Evolutionary conservation across 1,140 invertebrate genomes (phyloP), one percentile per base, ranked within the genome.

Genomic region (Hylyphantes graminicola): DNA sequence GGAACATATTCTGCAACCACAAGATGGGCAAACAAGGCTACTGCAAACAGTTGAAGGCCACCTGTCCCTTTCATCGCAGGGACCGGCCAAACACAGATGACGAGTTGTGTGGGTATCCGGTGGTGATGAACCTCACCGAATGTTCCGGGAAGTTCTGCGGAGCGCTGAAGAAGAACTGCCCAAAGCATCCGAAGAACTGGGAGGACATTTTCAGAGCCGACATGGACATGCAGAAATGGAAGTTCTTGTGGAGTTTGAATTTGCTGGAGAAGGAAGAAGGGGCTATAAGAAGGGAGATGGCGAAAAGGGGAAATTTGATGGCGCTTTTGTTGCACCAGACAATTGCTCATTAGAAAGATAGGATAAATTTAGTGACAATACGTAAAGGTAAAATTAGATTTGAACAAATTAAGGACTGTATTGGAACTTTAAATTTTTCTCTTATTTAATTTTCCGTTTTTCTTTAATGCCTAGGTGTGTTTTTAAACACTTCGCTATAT

Each of bases 1-100:
- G 79, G 79, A 63, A 81, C 48, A 73, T 81, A 11, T 81, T 81
- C 63, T 81, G 79, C 17, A 81, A 81, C 51, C 68, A 72, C 7
- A 61, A 64, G 19, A 81, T 81, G 68, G 63, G 61, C 0, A 19
- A 51, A 12, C 67, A 81, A 76, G 98, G 97, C 0, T 99, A 99
- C 88, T 99, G 98, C 90, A 99, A 99, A 90, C 90, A 98, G 70
- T 90, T 99, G 17, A 92, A 96, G 86, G 96, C 99, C 0, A 91
- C 99, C 21, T 99, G 98, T 90, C 97, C 98, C 0, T 97, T 99
- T 88, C 98, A 99, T 89, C 63, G 48, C 35, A 99, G 98, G 91
- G 97, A 53, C 19, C 99, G 98, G 91, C 97, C 98, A 88, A 94
- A 95, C 0, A 97, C 97, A 91, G 93, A 98, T 53, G 87, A 88